Evolutionary conservation across 2,888 invertebrate species (phyloP).

Genomic region (Xanthia togata): DNA sequence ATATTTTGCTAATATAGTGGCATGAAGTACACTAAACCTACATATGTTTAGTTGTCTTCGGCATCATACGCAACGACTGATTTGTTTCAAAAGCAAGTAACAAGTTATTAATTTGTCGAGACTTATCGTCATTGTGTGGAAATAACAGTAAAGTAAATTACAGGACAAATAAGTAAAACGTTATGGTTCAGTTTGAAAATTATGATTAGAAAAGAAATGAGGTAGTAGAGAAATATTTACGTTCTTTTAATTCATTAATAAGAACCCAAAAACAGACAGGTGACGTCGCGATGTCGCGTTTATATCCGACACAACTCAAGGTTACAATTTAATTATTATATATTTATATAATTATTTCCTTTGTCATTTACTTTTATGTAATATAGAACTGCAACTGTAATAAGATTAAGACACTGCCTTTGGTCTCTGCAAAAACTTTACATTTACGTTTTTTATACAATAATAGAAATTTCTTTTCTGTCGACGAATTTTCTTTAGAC

Average conservation of each 20-base stretch:
- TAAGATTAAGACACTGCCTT: neutral
- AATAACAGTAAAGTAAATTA: neutral
- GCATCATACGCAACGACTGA: neutral
- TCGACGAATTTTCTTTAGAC: neutral
- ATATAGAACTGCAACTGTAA: neutral
- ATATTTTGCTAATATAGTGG: neutral
- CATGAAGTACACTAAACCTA: too few species aligned
- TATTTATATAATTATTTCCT: conserved; percentile 24
- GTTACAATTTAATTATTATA: conserved; percentile 22
- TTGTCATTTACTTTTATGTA: conserved; percentile 35
- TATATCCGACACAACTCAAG: conserved; percentile 19
- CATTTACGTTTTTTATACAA: neutral
- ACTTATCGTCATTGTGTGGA: neutral
- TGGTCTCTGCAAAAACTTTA: neutral
- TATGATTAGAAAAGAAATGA: neutral
- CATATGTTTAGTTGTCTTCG: neutral
- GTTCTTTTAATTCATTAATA: conserved; percentile 22
- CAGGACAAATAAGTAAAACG: neutral
- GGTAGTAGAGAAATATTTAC: neutral
- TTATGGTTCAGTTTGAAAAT: neutral
- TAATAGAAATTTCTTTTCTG: neutral
- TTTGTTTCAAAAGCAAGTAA: neutral
- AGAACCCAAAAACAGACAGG: neutral
- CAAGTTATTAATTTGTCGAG: accelerated
- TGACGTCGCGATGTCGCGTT: conserved; percentile 29